phyloP scores from a whole-genome alignment of 2,888 invertebrate species.

The Heliconius erato region DNA sequence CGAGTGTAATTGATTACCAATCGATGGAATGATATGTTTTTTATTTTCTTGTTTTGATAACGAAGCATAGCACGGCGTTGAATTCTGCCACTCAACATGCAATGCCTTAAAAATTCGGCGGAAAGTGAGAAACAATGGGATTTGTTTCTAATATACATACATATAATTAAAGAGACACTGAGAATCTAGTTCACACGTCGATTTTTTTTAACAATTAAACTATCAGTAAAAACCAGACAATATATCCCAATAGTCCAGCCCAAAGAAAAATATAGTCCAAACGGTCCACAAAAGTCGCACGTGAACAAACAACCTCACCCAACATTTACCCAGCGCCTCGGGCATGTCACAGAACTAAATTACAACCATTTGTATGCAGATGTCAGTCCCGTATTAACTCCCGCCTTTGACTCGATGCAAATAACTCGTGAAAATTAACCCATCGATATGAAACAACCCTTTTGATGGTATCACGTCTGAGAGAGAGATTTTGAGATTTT shows the following conservation, averaged over 20 bases:
- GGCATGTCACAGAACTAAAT: conserved; percentile 80
- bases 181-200: too few relatives aligned
- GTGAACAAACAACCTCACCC: conserved; percentile 57
- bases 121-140: too few relatives aligned
- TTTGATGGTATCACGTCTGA: conserved; percentile 46
- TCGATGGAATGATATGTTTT: too few relatives aligned
- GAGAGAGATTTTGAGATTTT: conserved; percentile 30
- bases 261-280: conserved; percentile 35
- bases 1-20: too few relatives aligned
- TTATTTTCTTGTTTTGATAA: too few relatives aligned
- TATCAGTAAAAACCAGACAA: not conserved
- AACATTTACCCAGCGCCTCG: conserved; percentile 78
- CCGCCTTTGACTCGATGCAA: conserved; percentile 76
- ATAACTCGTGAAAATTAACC: conserved; percentile 82
- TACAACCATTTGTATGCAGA: conserved; percentile 82
- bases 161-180: too few relatives aligned
- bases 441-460: conserved; percentile 72
- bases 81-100: too few relatives aligned
- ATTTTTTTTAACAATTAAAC: not conserved
- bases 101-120: too few relatives aligned
- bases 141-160: too few relatives aligned
- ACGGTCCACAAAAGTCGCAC: conserved; percentile 52
- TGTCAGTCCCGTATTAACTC: conserved; percentile 75
- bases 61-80: too few relatives aligned
- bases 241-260: not conserved